These are phyloP conservation scores for Steinernema carpocapsae DNA, from an alignment of 2,888 invertebrate genomes.

Conservation along the genomic window DNA sequence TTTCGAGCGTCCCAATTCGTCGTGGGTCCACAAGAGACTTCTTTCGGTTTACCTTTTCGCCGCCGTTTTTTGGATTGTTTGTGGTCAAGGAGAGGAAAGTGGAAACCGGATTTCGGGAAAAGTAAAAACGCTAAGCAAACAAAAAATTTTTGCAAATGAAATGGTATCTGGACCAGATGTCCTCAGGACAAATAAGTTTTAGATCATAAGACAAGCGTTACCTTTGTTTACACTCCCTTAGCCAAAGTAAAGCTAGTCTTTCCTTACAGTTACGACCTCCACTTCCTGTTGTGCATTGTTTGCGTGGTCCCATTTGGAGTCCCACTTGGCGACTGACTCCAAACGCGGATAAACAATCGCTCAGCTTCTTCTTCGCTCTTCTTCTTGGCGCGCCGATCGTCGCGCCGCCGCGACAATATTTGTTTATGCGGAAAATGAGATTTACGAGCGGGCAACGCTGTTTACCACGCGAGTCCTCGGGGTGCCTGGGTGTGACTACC, in stretches of 20 bases:
- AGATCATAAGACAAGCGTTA: too few relatives aligned
- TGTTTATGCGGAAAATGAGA: constrained; percentile 32
- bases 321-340: neutral
- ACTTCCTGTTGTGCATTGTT: neutral
- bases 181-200: too few relatives aligned
- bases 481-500: constrained; percentile 18
- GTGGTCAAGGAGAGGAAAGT: too few relatives aligned
- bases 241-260: too few relatives aligned
- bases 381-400: neutral
- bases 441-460: constrained; percentile 18
- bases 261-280: neutral
- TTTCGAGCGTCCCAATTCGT: neutral
- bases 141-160: too few relatives aligned
- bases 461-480: constrained; percentile 9
- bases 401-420: neutral
- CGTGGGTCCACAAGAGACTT: neutral
- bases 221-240: too few relatives aligned
- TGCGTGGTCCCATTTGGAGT: neutral
- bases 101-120: too few relatives aligned
- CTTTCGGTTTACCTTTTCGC: too few relatives aligned
- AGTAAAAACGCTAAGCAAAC: too few relatives aligned
- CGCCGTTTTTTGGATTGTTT: too few relatives aligned
- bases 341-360: constrained; percentile 9
- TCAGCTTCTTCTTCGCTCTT: neutral
- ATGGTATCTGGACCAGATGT: too few relatives aligned